phyloP scores from a whole-genome alignment of 2,113 vertebrate species.

The Speoplatyrhinus poulsoni region DNA sequence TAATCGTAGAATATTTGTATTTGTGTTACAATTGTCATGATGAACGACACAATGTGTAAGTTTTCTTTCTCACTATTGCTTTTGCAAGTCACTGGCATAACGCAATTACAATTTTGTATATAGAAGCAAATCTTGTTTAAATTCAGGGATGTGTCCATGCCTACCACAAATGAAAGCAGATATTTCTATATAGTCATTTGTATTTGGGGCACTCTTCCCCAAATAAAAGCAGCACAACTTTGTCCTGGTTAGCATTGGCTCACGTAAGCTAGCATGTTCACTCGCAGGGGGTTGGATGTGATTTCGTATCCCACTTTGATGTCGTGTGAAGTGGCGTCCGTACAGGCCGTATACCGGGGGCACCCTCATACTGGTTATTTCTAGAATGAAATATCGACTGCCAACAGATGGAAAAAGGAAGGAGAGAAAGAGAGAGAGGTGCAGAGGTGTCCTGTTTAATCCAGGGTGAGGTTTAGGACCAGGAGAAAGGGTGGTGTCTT shows the following conservation, averaged over 20 bases:
- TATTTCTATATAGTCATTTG: not conserved
- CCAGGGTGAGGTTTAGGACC: conserved; percentile 17
- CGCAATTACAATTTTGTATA: conserved; percentile 56
- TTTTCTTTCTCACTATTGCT: conserved; percentile 60
- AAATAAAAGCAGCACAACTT: conserved; percentile 25
- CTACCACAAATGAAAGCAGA: conserved; percentile 12
- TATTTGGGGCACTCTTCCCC: not conserved
- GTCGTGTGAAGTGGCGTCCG: conserved; percentile 53
- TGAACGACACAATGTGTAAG: conserved; percentile 44
- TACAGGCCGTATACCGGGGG: conserved; percentile 50
- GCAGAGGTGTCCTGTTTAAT: not conserved
- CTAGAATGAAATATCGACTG: conserved; percentile 63
- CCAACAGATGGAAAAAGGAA: conserved; percentile 28
- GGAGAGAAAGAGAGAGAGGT: conserved; percentile 16
- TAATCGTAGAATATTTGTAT: conserved; percentile 39
- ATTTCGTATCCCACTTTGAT: conserved; percentile 59
- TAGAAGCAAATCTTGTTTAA: conserved; percentile 47
- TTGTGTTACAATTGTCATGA: conserved; percentile 59
- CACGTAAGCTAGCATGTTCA: not conserved
- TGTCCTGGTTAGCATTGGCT: conserved; percentile 18
- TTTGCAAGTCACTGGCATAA: conserved; percentile 65
- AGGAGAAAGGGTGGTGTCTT: conserved; percentile 31
- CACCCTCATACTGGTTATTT: conserved; percentile 53
- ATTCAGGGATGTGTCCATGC: conserved; percentile 65
- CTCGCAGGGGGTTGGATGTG: conserved; percentile 14